Percentiles rank a stretch among this genome's conserved stretches.
phyloP scores from a whole-genome alignment of 1,140 invertebrate genomes.

The Goniozus legneri region DNA sequence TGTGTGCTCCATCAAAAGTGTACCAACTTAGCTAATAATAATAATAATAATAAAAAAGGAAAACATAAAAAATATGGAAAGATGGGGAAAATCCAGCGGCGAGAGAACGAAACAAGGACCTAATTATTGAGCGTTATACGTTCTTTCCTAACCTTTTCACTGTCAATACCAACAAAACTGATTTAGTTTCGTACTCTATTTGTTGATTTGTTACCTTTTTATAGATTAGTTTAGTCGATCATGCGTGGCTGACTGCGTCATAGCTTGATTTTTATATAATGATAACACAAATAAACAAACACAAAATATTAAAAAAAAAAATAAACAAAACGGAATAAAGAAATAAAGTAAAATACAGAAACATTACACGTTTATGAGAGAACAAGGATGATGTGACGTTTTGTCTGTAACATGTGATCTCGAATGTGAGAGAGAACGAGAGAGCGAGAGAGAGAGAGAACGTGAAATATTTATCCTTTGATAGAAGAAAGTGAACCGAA shows the following conservation, averaged over 20 bases:
- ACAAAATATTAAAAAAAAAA: constrained; percentile 6
- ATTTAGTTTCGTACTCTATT: constrained; percentile 46
- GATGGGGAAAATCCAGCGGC: too few relatives aligned
- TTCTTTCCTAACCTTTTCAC: constrained; percentile 37
- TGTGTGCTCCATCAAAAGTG: constrained; percentile 28
- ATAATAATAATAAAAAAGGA: too few relatives aligned
- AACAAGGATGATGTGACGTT: too few relatives aligned
- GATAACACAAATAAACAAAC: constrained; percentile 22
- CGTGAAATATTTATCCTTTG: constrained; percentile 18
- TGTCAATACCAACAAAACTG: constrained; percentile 39
- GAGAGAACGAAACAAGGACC: constrained; percentile 41
- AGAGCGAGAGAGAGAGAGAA: constrained; percentile 14
- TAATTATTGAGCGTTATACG: constrained; percentile 40
- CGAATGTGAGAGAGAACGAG: constrained; percentile 11
- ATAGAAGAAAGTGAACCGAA: too few relatives aligned
- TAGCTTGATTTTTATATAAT: constrained; percentile 37
- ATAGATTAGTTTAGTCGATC: constrained; percentile 51
- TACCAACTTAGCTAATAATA: constrained; percentile 36
- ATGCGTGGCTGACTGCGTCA: constrained; percentile 39
- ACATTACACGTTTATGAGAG: too few relatives aligned
- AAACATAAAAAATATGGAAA: too few relatives aligned
- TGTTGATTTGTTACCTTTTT: constrained; percentile 53
- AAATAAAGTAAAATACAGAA: too few relatives aligned
- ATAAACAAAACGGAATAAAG: too few relatives aligned
- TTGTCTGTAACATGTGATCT: too few relatives aligned